Conservation (phyloP, 1,140 invertebrate species). For the Drosophila takahashii region DNA sequence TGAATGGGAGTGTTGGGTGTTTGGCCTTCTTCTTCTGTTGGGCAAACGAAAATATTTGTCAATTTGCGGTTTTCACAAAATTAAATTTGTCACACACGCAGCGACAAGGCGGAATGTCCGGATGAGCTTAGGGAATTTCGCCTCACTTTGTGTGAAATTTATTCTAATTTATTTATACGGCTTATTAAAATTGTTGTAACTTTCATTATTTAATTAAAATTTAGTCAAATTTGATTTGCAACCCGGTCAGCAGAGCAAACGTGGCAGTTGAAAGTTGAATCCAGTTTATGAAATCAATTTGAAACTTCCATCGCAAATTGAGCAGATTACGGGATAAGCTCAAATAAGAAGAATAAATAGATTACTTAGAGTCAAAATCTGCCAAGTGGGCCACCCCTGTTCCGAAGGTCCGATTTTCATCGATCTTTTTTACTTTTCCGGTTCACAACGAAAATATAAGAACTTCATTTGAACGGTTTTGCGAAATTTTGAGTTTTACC, state of each 20-base stretch:
- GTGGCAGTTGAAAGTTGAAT: constrained; percentile 13
- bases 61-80: constrained; percentile 77
- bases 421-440: too few relatives aligned
- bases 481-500: too few relatives aligned
- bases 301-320: constrained; percentile 2
- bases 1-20: constrained; percentile 26
- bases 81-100: constrained; percentile 68
- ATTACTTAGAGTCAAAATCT: too few relatives aligned
- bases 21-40: constrained; percentile 34
- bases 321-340: not conserved
- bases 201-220: constrained; percentile 75
- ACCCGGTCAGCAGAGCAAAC: not conserved
- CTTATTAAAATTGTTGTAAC: constrained; percentile 76
- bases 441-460: too few relatives aligned
- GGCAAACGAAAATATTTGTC: constrained; percentile 79
- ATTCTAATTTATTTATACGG: constrained; percentile 75
- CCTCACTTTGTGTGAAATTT: constrained; percentile 43
- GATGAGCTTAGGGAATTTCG: constrained; percentile 49
- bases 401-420: too few relatives aligned
- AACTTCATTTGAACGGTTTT: too few relatives aligned
- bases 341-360: constrained; percentile 14
- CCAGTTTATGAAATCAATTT: constrained; percentile 32
- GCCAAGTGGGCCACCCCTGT: too few relatives aligned
- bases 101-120: constrained; percentile 8
- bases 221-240: constrained; percentile 65